A percentile compares a stretch with the other conserved stretches of the same genome.
Conservation (phyloP, 92 coral and sea anemone genomes). For the Micromussa lordhowensis region DNA sequence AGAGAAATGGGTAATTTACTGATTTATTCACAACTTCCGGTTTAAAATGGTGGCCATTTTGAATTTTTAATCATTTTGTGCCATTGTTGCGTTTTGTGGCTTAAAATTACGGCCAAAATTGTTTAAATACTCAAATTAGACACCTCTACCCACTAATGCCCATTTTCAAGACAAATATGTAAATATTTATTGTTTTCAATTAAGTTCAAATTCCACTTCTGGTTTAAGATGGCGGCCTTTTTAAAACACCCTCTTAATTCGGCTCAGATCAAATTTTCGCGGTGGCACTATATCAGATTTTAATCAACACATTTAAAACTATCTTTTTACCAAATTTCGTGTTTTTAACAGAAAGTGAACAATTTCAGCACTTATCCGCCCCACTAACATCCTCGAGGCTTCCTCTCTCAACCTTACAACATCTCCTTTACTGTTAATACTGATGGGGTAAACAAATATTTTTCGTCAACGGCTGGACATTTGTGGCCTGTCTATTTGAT, state of each 20-base stretch:
- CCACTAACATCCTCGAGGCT: constrained; percentile 53
- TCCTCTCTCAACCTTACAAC: constrained; percentile 36
- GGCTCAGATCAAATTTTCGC: constrained; percentile 7
- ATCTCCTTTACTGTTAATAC: constrained; percentile 69
- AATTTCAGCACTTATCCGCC: constrained; percentile 35
- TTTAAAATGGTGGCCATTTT: constrained; percentile 30
- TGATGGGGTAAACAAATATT: constrained; percentile 65
- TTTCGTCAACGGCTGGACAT: constrained; percentile 64
- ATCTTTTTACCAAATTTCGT: constrained; percentile 44
- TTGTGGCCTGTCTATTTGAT: constrained; percentile 66
- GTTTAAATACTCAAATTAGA: constrained; percentile 16
- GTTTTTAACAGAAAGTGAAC: constrained; percentile 61
- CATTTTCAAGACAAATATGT: constrained; percentile 10
- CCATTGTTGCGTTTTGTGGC: constrained; percentile 33
- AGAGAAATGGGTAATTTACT: no score
- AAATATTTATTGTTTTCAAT: not conserved
- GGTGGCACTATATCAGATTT: constrained; percentile 65
- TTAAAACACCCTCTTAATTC: constrained; percentile 43
- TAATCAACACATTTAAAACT: constrained; percentile 31
- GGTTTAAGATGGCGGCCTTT: constrained; percentile 52
- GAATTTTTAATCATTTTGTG: constrained; percentile 11
- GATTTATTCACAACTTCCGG: no score
- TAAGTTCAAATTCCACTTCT: constrained; percentile 38
- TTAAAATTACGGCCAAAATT: constrained; percentile 15
- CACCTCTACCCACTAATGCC: not conserved